Conservation (phyloP, 2,888 invertebrate species). For the Hydriomena furcata region DNA sequence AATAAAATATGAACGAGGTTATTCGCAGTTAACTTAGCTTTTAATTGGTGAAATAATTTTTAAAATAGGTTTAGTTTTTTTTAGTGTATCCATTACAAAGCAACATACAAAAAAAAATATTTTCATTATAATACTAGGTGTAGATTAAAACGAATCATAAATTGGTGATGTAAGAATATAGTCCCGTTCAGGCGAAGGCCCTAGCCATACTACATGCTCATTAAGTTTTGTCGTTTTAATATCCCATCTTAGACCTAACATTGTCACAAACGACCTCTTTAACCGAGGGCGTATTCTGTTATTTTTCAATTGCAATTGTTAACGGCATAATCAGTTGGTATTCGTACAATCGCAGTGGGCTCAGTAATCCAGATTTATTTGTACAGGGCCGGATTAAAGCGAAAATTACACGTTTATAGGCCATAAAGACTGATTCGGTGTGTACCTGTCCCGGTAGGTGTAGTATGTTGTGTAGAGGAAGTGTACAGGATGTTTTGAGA, state of each 20-base stretch:
- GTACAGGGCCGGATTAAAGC: slow-evolving; percentile 80
- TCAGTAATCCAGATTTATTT: slow-evolving; percentile 81
- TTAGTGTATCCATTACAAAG: too few species aligned
- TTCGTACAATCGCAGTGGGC: slow-evolving; percentile 73
- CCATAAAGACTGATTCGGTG: slow-evolving; percentile 83
- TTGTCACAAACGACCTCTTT: slow-evolving; percentile 29
- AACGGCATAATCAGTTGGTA: slow-evolving; percentile 79
- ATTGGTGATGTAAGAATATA: too few species aligned
- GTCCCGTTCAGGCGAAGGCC: too few species aligned
- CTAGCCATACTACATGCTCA: too few species aligned
- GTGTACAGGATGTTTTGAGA: slow-evolving; percentile 45
- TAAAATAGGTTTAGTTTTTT: too few species aligned
- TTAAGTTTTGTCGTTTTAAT: not conserved
- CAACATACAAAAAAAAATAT: too few species aligned
- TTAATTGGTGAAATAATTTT: too few species aligned
- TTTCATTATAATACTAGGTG: too few species aligned
- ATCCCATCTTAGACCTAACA: slow-evolving; percentile 7
- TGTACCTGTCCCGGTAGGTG: slow-evolving; percentile 70
- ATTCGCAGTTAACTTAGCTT: too few species aligned
- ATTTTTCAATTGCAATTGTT: slow-evolving; percentile 83
- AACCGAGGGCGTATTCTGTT: slow-evolving; percentile 38
- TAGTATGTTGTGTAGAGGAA: slow-evolving; percentile 65
- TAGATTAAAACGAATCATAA: too few species aligned
- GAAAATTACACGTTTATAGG: slow-evolving; percentile 83
- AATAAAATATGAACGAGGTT: too few species aligned